Conservation (phyloP, 2,797 vertebrate species). For the Acropternis orthonyx region DNA sequence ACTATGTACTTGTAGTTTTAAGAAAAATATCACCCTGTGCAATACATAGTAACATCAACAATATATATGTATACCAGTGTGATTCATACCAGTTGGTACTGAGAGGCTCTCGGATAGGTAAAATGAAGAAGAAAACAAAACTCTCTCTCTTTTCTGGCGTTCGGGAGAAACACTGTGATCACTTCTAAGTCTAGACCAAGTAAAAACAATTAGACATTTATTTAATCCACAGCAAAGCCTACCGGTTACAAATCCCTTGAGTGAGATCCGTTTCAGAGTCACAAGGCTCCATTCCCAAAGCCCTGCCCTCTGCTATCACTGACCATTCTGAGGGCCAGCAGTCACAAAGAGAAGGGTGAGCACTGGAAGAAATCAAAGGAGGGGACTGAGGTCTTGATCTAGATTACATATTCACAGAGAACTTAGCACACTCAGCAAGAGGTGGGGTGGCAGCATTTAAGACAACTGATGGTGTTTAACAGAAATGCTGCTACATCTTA, state of each 20-base stretch:
- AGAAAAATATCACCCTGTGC: not conserved
- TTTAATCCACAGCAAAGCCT: not conserved
- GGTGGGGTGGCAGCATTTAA: not conserved
- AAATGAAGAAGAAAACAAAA: not conserved
- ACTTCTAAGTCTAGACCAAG: not conserved
- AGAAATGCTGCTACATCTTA: not conserved
- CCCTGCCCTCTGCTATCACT: not conserved
- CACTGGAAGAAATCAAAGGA: not conserved
- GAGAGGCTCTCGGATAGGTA: not conserved
- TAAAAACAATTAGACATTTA: not conserved
- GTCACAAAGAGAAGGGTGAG: not conserved
- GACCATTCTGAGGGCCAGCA: not conserved
- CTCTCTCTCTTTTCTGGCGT: not conserved
- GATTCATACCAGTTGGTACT: not conserved
- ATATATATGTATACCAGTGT: not conserved
- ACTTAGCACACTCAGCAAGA: not conserved
- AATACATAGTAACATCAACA: not conserved
- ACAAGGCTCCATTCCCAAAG: not conserved
- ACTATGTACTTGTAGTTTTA: not conserved
- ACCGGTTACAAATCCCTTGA: not conserved
- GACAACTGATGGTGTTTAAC: not conserved
- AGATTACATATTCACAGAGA: not conserved
- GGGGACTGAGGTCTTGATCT: not conserved
- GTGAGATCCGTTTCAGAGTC: not conserved
- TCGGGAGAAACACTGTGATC: not conserved